Conservation (phyloP, 2,797 vertebrate species). For the Dendrocincla tyrannina region DNA sequence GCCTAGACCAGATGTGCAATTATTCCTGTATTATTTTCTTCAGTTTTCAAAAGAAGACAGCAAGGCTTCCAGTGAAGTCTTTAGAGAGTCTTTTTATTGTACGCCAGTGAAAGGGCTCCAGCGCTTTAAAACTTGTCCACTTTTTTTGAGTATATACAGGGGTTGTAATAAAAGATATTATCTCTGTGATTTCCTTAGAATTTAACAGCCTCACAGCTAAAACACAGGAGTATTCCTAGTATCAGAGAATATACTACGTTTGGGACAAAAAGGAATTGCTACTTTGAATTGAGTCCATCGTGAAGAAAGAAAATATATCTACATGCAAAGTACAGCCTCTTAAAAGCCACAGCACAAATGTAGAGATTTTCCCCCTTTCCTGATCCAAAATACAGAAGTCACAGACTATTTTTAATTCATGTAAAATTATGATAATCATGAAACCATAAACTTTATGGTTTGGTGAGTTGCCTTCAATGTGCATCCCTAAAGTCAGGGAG, state of each 20-base stretch:
- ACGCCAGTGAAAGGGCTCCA: background rate
- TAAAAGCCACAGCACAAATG: background rate
- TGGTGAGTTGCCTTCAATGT: background rate
- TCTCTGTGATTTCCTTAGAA: background rate
- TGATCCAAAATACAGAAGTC: background rate
- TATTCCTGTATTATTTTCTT: background rate
- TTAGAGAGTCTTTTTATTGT: background rate
- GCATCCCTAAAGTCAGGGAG: background rate
- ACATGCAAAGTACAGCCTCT: background rate
- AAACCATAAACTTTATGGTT: background rate
- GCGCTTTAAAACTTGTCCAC: background rate
- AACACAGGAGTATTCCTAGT: background rate
- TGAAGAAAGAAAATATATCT: background rate
- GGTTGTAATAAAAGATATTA: background rate
- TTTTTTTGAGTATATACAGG: background rate
- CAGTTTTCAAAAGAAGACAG: background rate
- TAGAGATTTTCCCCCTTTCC: background rate
- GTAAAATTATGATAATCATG: background rate
- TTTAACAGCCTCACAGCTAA: background rate
- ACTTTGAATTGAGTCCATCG: background rate
- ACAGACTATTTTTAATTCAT: background rate
- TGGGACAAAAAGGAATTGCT: background rate
- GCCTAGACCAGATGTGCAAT: background rate
- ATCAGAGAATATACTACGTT: background rate
- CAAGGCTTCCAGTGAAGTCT: background rate